Evolutionary conservation across 2,888 invertebrate genomes (phyloP).

Genomic region (Cataglyphis livida): DNA sequence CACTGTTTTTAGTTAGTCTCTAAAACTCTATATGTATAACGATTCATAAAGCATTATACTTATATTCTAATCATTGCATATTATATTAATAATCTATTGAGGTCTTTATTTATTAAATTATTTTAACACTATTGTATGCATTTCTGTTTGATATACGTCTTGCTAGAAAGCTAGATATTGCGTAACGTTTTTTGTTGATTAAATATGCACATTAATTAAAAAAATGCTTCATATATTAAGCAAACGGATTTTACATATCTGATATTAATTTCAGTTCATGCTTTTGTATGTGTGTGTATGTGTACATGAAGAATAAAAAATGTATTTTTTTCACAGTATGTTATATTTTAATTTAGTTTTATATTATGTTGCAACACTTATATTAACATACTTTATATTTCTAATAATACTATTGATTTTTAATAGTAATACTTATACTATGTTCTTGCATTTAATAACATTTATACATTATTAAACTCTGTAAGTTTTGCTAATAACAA

Average conservation of each 20-base stretch:
- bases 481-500: neutral
- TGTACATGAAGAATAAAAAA: neutral
- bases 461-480: neutral
- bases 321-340: neutral
- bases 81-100: neutral
- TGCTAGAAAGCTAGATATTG: neutral
- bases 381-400: neutral
- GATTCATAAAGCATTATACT: conserved; percentile 1
- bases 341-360: neutral
- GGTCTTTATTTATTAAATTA: neutral
- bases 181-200: neutral
- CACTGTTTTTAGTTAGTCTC: conserved; percentile 54
- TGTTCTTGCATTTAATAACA: conserved; percentile 16
- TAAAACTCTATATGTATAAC: conserved; percentile 6
- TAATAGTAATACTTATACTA: neutral
- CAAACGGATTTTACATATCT: neutral
- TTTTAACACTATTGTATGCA: neutral
- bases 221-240: neutral
- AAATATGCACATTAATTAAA: neutral
- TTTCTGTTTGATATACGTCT: neutral
- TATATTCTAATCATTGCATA: neutral
- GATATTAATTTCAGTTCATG: conserved; percentile 12
- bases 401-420: neutral
- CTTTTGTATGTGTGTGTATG: neutral
- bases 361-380: neutral